Conservation (phyloP, 2,113 vertebrate species). For the Tetrax tetrax region DNA sequence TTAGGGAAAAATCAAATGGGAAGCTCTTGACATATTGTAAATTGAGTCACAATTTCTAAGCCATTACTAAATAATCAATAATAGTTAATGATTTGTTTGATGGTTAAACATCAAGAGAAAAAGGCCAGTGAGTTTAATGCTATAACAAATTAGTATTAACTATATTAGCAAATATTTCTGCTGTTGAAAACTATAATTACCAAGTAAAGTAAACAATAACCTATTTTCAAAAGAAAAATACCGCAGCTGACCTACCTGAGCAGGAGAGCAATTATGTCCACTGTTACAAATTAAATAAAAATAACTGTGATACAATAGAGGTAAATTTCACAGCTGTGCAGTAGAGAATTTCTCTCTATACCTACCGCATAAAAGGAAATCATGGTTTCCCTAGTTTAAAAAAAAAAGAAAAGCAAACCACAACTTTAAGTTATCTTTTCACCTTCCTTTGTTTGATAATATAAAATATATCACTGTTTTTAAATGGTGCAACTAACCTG, state of each 20-base stretch:
- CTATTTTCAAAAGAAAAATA: not conserved
- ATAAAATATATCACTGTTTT: not conserved
- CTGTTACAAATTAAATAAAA: not conserved
- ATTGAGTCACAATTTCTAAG: not conserved
- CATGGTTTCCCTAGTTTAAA: not conserved
- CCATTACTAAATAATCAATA: slow-evolving; percentile 23
- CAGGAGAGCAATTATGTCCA: not conserved
- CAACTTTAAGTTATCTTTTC: not conserved
- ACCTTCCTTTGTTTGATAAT: not conserved
- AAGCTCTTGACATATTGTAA: not conserved
- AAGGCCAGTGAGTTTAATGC: not conserved
- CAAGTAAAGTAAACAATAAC: not conserved
- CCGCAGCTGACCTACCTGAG: not conserved
- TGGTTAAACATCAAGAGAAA: slow-evolving; percentile 13
- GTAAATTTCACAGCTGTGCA: not conserved
- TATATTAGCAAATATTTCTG: not conserved
- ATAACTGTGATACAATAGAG: not conserved
- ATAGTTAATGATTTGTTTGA: slow-evolving; percentile 5
- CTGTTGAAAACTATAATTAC: not conserved
- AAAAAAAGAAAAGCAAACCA: too few species aligned
- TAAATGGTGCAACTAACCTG: not conserved
- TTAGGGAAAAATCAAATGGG: not conserved
- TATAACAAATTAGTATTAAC: not conserved
- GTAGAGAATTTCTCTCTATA: not conserved
- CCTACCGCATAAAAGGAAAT: not conserved